Base-by-base conservation (phyloP, 2,888 invertebrate genomes). In the Andrena bucephala region DNA sequence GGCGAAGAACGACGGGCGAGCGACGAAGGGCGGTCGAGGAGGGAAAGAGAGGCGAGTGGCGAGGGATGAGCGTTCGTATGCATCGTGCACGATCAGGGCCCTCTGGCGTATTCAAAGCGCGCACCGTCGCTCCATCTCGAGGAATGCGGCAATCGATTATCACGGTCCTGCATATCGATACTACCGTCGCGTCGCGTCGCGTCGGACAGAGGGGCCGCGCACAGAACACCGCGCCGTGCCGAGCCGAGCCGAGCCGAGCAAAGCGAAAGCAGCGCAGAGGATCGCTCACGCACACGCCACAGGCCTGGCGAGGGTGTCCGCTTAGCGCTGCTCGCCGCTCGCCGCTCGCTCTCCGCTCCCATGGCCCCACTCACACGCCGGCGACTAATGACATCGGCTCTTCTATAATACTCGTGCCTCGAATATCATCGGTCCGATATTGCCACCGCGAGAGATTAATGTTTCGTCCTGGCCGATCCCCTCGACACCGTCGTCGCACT, bases 361-460 rank as follows among this genome's bases (percentile, higher is more conserved):
- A 79, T 74, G 83, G 66, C 71, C 77, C 60, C 86, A 86, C 83
- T 83, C 85, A 86, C 89, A 85, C 83, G 77, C 69, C 77, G 77
- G 83, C 82, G 89, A 91, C 92, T 91, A 92, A 92, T 92, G 91
- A 90, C 90, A 91, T 89, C 88, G 88, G 84, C 89, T 89, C 87
- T 86, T 82, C 82, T 90, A 90, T 92, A 91, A 92, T 91, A 91
- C 91, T 93, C 93, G 92, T 93, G 93, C 92, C 91, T 92, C 91
- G 93, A 93, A 93, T 94, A 93, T 93, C 92, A 92, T 92, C 91
- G 91, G 83, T 77, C 85, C 91, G 91, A 93, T 93, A 93, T 93
- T 93, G 92, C 92, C 92, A 92, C 91, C 90, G 88, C 88, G 90
- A 91, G 92, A 93, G 93, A 93, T 93, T 93, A 93, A 93, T 93